Percentiles rank a stretch among this genome's conserved stretches.
These are phyloP conservation scores for Fundulus diaphanus DNA, from an alignment of 2,797 vertebrate species.

Conservation along the genomic window DNA sequence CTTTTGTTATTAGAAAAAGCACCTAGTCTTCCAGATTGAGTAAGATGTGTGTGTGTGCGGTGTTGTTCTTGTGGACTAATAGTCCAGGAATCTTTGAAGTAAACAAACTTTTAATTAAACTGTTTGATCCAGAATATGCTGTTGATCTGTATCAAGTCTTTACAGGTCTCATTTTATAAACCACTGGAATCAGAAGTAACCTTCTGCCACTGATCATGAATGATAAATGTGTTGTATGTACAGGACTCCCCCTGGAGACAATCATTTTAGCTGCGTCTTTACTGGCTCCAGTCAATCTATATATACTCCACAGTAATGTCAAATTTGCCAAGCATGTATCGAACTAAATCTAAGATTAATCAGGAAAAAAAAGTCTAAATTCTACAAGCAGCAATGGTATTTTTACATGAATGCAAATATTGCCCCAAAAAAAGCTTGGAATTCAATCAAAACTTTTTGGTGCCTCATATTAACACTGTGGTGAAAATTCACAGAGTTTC, in stretches of 20 bases:
- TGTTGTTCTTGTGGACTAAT: not conserved
- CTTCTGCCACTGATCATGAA: not conserved
- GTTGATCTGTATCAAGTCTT: not conserved
- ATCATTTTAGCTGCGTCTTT: not conserved
- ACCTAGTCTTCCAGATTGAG: not conserved
- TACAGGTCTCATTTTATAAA: not conserved
- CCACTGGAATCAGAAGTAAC: not conserved
- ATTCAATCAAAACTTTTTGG: not conserved
- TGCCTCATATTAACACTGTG: not conserved
- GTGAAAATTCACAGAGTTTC: not conserved
- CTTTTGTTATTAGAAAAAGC: not conserved
- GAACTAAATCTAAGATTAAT: not conserved
- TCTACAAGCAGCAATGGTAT: not conserved
- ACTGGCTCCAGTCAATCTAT: not conserved
- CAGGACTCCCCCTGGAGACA: not conserved
- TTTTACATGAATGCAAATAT: not conserved
- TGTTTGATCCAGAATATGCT: not conserved
- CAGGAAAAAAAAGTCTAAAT: not conserved
- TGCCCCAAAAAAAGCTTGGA: not conserved
- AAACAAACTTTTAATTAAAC: not conserved
- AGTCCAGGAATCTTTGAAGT: not conserved
- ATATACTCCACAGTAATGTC: not conserved
- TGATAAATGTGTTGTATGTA: not conserved
- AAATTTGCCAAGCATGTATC: not conserved
- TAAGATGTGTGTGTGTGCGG: too few relatives aligned